phyloP scores from a whole-genome alignment of 2,113 vertebrate species.

The Struthidea cinerea region DNA sequence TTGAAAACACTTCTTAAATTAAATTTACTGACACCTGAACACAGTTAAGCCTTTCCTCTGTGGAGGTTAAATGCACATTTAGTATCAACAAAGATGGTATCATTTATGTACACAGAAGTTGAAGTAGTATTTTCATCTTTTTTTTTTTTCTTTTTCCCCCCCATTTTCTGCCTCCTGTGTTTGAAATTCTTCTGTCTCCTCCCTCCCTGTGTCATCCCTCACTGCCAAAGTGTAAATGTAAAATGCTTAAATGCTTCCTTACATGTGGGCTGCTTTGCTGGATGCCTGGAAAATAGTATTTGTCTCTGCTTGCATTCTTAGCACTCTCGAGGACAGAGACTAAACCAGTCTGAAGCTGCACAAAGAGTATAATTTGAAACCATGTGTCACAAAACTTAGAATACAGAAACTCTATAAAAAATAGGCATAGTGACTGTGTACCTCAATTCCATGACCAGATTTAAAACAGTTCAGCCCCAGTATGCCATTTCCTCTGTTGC shows the following conservation, averaged over 20 bases:
- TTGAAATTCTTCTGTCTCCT: neutral
- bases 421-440: neutral
- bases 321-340: neutral
- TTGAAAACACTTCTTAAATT: slow-evolving; percentile 28
- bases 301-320: neutral
- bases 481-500: neutral
- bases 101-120: neutral
- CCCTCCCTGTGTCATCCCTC: neutral
- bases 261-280: neutral
- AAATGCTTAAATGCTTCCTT: neutral
- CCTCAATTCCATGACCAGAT: neutral
- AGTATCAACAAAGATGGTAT: neutral
- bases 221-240: neutral
- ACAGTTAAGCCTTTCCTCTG: neutral
- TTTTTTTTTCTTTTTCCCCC: no score
- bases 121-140: neutral
- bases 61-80: neutral
- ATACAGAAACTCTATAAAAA: neutral
- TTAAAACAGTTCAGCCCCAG: neutral
- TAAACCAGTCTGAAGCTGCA: neutral
- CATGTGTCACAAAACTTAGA: neutral
- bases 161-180: neutral
- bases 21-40: slow-evolving; percentile 14
- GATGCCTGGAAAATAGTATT: neutral
- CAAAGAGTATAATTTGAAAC: neutral